Evolutionary conservation across 2,888 invertebrate genomes (phyloP), one percentile per base, ranked within the genome.

Genomic region (Suillia variegata): DNA sequence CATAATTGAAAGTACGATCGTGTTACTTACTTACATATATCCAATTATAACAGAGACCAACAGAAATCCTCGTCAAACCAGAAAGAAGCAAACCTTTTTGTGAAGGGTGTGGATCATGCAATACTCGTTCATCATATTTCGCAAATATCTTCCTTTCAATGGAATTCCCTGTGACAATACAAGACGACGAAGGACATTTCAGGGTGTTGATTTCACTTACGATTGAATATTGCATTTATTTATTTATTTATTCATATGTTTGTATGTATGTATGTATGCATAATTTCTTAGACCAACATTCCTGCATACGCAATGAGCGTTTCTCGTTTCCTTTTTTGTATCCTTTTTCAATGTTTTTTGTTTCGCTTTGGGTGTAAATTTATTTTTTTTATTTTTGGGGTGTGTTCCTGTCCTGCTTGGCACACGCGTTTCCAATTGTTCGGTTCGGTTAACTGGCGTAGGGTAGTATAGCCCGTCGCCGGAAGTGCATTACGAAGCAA

Each of bases 141-240:
- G 6, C 10, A 10, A 26, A 26, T 26, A 26, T 6, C 5, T 26
- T 26, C n/a, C 38, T 13, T 10, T 3, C 12, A n/a, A 10, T n/a
- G 6, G 10, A 45, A 20, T 20, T 13, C 18, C 18, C 20, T 13
- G n/a, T 12, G 18, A 45, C 20, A 45, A 13, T 20, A 20, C 13
- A 38, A 4, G 18, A 13, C 5, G 4, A 8, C 4, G 18, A 45
- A 45, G 45, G 45, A 45, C 38, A 45, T 45, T 45, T 45, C 20
- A 45, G 50, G 59, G 54, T 55, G 54, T 59, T 59, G 59, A 59
- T 54, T 59, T 55, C 54, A 54, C 50, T 54, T 38, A 48, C 49
- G 38, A 20, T 47, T 49, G 26, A 15, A 52, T n/a, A n/a, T 10
- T n/a, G 12, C 17, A 18, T 31, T 31, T 20, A 26, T 31, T 31